Evolutionary conservation across 1,140 invertebrate species (phyloP), one percentile per base, ranked within the genome.

Genomic region (Schlechtendalia chinensis): DNA sequence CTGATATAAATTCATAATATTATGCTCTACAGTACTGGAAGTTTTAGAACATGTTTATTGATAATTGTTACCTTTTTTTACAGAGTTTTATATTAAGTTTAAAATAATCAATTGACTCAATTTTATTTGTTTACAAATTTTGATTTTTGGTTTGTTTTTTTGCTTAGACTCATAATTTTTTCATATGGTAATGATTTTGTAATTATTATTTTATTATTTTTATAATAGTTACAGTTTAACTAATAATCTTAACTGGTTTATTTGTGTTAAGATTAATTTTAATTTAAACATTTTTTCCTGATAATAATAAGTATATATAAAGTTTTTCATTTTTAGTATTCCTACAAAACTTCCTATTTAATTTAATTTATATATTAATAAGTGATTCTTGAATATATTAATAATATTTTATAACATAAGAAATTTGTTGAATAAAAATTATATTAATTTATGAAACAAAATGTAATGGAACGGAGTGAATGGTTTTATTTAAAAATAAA

Each of bases 401-500:
- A 45, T 50, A 12, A 50, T 50, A 24, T 47, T 50, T 16, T 50
- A 27, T 22, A 69, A 50, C 47, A 50, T 50, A 12, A 14, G 47
- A 12, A 8, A 8, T 50, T 50, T 50, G 5, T 50, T 50, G 1
- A 8, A 8, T 50, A 6, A 50, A 50, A 50, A 50, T 50, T 50
- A 50, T 39, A 67, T 67, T 45, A 24, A 22, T 24, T 47, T n/a
- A 45, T 32, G n/a, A 65, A 50, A 50, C 12, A n/a, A 67, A 69
- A 69, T 47, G 32, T 69, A 27, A 69, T 50, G 65, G 65, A 69
- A 47, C 65, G 65, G 65, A 69, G 65, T 69, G 65, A 69, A 69
- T 69, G 8, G 14, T 69, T 69, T 50, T 10, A 69, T 50, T 69
- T 69, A 69, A 27, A 16, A 69, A 22, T 69, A 47, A 16, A 17